Percentiles rank a stretch among this genome's conserved stretches.
phyloP scores from a whole-genome alignment of 2,113 vertebrate genomes.

The Tauraco erythrolophus region DNA sequence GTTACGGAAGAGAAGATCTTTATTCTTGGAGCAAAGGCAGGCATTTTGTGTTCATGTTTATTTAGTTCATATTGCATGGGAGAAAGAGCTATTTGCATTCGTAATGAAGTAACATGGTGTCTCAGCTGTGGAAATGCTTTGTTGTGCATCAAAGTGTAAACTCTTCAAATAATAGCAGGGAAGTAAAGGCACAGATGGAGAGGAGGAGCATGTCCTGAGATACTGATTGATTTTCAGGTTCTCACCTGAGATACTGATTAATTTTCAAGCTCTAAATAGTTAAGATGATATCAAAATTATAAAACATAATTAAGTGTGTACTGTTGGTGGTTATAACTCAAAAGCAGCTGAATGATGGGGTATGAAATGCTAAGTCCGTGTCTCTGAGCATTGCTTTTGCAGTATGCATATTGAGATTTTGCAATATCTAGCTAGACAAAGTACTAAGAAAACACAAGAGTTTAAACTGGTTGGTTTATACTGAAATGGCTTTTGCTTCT shows the following conservation, averaged over 20 bases:
- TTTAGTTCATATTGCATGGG: neutral
- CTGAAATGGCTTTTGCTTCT: neutral
- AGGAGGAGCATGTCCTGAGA: conserved; percentile 43
- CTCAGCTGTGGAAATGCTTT: conserved; percentile 63
- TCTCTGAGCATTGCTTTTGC: neutral
- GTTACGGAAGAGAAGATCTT: neutral
- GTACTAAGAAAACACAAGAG: neutral
- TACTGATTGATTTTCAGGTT: conserved; percentile 33
- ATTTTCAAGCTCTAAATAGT: conserved; percentile 35
- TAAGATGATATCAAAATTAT: conserved; percentile 28
- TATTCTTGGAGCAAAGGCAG: neutral
- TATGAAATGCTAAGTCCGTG: neutral
- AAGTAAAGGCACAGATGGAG: conserved; percentile 46
- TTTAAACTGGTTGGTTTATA: neutral
- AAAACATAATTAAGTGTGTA: conserved; percentile 8
- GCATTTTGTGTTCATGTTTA: neutral
- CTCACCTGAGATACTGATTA: conserved; percentile 24
- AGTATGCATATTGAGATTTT: neutral
- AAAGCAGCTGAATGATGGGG: neutral
- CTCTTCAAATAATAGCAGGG: conserved; percentile 34
- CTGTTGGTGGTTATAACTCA: neutral
- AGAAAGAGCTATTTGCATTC: conserved; percentile 56
- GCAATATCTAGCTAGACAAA: neutral
- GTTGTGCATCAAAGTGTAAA: conserved; percentile 51
- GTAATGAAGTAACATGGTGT: conserved; percentile 44